Evolutionary conservation across 2,797 vertebrate genomes (phyloP).

Genomic region (Parauchenoglanis ngamensis): DNA sequence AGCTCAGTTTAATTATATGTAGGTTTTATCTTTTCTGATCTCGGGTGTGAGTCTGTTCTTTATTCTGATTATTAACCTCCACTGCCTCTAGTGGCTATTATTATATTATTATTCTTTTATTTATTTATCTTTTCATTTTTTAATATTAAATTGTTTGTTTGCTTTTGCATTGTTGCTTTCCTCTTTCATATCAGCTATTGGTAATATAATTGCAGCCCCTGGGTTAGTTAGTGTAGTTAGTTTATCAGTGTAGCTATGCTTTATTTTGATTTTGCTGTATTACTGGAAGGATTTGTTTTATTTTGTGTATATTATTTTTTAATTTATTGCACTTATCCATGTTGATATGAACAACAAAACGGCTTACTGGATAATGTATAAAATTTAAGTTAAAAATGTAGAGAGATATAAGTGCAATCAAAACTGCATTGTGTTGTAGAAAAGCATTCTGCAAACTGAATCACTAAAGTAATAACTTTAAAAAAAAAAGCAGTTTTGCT

Average conservation of each 20-base stretch:
- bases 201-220: not conserved
- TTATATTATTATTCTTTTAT: not conserved
- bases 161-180: not conserved
- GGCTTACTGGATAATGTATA: not conserved
- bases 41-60: not conserved
- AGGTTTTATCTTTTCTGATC: not conserved
- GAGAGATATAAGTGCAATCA: not conserved
- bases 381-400: not conserved
- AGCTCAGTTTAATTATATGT: not conserved
- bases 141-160: not conserved
- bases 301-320: not conserved
- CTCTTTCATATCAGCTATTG: not conserved
- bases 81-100: slow-evolving; percentile 51
- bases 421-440: not conserved
- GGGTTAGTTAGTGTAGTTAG: not conserved
- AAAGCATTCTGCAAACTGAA: not conserved
- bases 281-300: not conserved
- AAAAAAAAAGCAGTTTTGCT: not conserved
- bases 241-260: not conserved
- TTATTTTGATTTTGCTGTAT: not conserved
- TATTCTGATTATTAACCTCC: slow-evolving; percentile 23
- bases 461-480: not conserved
- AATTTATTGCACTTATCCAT: not conserved
- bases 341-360: not conserved
- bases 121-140: not conserved